Percentiles rank a stretch among this genome's conserved stretches.
Evolutionary conservation across 1,140 invertebrate species (phyloP).

Genomic region (Formica exsecta): DNA sequence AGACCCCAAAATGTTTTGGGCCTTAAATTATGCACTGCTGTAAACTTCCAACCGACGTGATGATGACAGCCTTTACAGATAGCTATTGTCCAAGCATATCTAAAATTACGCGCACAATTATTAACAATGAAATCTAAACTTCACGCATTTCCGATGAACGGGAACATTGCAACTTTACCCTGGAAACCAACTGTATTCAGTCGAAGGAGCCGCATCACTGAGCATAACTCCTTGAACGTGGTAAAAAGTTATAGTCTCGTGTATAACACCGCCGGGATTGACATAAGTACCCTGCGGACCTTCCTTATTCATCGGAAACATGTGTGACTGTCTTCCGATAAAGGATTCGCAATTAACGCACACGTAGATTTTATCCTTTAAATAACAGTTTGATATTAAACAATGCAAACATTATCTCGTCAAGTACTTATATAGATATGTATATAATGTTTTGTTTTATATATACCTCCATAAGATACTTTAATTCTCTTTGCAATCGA

Average conservation of each 20-base stretch:
- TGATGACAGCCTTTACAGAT: slow-evolving; percentile 89
- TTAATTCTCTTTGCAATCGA: slow-evolving; percentile 89
- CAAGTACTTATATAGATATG: background rate
- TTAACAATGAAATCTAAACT: background rate
- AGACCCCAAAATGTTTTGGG: slow-evolving; percentile 92
- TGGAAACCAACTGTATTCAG: slow-evolving; percentile 94
- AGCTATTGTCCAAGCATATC: slow-evolving; percentile 93
- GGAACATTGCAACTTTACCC: slow-evolving; percentile 87
- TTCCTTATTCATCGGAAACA: slow-evolving; percentile 94
- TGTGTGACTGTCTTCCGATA: slow-evolving; percentile 90
- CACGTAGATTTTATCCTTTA: slow-evolving; percentile 87
- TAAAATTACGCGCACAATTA: slow-evolving; percentile 78
- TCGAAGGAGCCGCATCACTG: slow-evolving; percentile 88
- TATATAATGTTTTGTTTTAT: slow-evolving; percentile 3
- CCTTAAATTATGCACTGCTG: slow-evolving; percentile 88
- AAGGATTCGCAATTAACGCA: slow-evolving; percentile 89
- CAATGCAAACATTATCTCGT: background rate
- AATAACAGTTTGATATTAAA: background rate
- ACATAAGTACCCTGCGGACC: slow-evolving; percentile 94
- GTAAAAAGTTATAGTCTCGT: slow-evolving; percentile 93
- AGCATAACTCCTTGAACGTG: slow-evolving; percentile 88
- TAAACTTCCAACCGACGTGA: slow-evolving; percentile 94
- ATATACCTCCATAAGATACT: slow-evolving; percentile 88
- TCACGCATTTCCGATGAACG: background rate
- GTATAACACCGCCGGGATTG: slow-evolving; percentile 92